Base-by-base conservation (phyloP, 2,888 invertebrate genomes). In the Baccha elongata region DNA sequence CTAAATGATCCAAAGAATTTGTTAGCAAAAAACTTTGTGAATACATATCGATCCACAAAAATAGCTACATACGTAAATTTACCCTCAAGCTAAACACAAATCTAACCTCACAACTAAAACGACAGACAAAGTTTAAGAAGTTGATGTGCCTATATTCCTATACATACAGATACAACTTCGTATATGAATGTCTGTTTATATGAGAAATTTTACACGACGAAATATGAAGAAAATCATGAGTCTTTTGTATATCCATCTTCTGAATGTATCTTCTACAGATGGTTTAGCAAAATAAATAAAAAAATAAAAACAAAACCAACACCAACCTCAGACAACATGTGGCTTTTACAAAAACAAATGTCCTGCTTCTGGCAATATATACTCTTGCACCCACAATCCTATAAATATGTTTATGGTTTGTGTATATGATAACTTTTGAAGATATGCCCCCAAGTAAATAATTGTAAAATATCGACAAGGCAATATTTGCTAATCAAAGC, bases 401-500 rank as follows among this genome's bases (percentile, higher is more conserved):
- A 35, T 0, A 29, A 5, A 19, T n/a, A n/a, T 44, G 15, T n/a
- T 58, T 40, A 23, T 40, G 55, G 37, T 58, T 58, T 10, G 40
- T 58, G 55, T 40, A 58, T 40, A 7, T 35, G 37, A 53, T 71
- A 69, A 65, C 65, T 68, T 53, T 53, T 69, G 26, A 52, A 35
- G 40, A 52, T 44, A 48, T 21, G 58, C 58, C 65, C 21, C 65
- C 21, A 35, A 37, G 52, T 44, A 78, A 78, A 78, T 65, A 78
- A 65, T 67, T 78, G 65, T 67, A 46, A 72, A 72, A 72, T 78
- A 78, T 67, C 67, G 65, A 58, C 50, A 78, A 40, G 13, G 62
- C 46, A 74, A 69, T 74, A 69, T 80, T 80, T 62, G 32, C 62
- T 60, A 79, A 79, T 79, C 72, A 65, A 60, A 62, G 37, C 46